Percentiles rank a stretch among this genome's conserved stretches.
These are phyloP conservation scores for Puntigrus tetrazona DNA, from an alignment of 2,113 vertebrate genomes.

Conservation along the genomic window DNA sequence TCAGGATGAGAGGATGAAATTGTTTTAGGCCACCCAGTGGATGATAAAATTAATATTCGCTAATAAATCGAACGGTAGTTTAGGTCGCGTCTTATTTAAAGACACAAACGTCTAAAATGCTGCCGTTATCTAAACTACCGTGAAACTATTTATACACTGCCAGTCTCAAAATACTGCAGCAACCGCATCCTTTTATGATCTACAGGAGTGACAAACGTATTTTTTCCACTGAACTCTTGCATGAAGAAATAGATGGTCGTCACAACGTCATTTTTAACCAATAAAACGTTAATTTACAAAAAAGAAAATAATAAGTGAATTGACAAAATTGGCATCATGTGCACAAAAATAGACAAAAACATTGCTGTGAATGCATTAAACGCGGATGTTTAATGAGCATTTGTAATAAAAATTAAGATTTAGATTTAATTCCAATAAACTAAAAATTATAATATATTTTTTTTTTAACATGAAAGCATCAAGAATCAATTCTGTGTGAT, in stretches of 20 bases:
- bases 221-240: neutral
- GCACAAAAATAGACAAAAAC: neutral
- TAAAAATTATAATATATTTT: no score
- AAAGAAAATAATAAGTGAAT: neutral
- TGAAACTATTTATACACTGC: neutral
- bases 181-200: neutral
- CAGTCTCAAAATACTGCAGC: neutral
- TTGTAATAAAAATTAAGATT: no score
- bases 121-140: neutral
- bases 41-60: neutral
- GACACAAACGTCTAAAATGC: neutral
- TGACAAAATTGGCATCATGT: neutral
- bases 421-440: neutral
- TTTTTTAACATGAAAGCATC: no score
- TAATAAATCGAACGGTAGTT: neutral
- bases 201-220: neutral
- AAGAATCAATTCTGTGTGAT: neutral
- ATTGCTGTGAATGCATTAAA: no score
- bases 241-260: no score
- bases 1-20: conserved; percentile 6
- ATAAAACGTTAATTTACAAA: neutral
- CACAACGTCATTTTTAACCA: neutral
- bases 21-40: neutral
- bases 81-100: neutral
- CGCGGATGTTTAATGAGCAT: neutral